These are phyloP conservation scores for Drosophila dunni DNA, from an alignment of 1,140 invertebrate species.

Conservation along the genomic window DNA sequence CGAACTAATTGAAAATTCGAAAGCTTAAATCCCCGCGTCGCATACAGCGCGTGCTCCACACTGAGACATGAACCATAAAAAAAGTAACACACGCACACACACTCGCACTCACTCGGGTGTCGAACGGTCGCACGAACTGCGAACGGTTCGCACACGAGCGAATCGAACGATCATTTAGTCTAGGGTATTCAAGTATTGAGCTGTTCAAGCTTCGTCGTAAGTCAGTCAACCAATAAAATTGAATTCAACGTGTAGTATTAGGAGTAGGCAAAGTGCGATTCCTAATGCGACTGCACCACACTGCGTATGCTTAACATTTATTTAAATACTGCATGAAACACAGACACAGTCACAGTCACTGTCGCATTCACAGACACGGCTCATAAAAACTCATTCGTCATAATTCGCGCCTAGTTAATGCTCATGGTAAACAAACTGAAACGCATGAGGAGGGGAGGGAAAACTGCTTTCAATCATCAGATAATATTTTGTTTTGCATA, in stretches of 20 bases:
- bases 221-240: slow-evolving; percentile 37
- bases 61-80: slow-evolving; percentile 30
- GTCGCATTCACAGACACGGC: slow-evolving; percentile 29
- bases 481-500: slow-evolving; percentile 79
- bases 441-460: slow-evolving; percentile 6
- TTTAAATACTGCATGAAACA: slow-evolving; percentile 27
- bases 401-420: slow-evolving; percentile 68
- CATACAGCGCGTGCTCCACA: slow-evolving; percentile 68
- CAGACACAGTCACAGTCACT: no score
- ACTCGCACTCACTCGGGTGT: slow-evolving; percentile 4
- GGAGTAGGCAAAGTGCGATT: slow-evolving; percentile 2
- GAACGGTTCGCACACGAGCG: slow-evolving; percentile 16
- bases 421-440: slow-evolving; percentile 48
- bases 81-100: slow-evolving; percentile 7
- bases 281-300: slow-evolving; percentile 43
- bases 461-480: slow-evolving; percentile 68
- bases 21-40: slow-evolving; percentile 75
- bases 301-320: slow-evolving; percentile 60
- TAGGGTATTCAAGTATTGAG: slow-evolving; percentile 49
- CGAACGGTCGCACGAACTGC: slow-evolving; percentile 28
- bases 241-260: slow-evolving; percentile 43
- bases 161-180: slow-evolving; percentile 62
- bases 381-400: slow-evolving; percentile 52
- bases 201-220: slow-evolving; percentile 52
- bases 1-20: slow-evolving; percentile 83